These are phyloP conservation scores for Acipenser oxyrinchus DNA, from an alignment of 2,797 vertebrate genomes.

Conservation along the genomic window DNA sequence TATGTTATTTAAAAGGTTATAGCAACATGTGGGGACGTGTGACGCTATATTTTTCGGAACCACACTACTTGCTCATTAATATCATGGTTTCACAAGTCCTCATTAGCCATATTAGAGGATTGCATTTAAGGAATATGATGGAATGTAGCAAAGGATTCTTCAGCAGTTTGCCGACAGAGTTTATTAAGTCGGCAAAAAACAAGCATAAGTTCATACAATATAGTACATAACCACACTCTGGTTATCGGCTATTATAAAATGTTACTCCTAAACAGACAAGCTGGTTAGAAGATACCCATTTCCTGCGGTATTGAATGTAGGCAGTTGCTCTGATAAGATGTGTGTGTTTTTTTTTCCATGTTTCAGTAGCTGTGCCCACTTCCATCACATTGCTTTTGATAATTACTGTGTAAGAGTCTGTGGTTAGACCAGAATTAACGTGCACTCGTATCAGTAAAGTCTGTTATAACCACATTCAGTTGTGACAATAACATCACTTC, in stretches of 20 bases:
- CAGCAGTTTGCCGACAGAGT: no score
- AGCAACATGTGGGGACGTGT: no score
- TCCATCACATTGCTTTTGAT: slow-evolving; percentile 27
- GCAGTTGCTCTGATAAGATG: slow-evolving; percentile 27
- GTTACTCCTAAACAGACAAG: slow-evolving; percentile 13
- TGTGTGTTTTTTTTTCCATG: slow-evolving; percentile 10
- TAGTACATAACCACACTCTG: no score
- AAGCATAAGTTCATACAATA: no score
- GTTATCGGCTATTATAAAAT: slow-evolving; percentile 17
- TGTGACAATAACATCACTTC: slow-evolving; percentile 19
- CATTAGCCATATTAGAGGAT: no score
- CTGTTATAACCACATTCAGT: slow-evolving; percentile 42
- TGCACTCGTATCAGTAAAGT: slow-evolving; percentile 25
- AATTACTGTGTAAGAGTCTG: slow-evolving; percentile 36
- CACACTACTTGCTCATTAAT: no score
- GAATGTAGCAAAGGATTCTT: no score
- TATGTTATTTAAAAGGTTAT: no score
- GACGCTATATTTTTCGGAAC: no score
- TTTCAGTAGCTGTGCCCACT: slow-evolving; percentile 24
- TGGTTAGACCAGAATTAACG: slow-evolving; percentile 31
- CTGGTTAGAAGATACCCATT: slow-evolving; percentile 20
- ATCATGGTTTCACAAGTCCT: no score
- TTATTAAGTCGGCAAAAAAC: no score
- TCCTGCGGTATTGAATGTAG: slow-evolving; percentile 20
- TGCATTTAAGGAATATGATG: no score